Percentiles rank a stretch among this genome's conserved stretches.
Conservation (phyloP, 1,140 invertebrate genomes). For the Cydia strobilella region DNA sequence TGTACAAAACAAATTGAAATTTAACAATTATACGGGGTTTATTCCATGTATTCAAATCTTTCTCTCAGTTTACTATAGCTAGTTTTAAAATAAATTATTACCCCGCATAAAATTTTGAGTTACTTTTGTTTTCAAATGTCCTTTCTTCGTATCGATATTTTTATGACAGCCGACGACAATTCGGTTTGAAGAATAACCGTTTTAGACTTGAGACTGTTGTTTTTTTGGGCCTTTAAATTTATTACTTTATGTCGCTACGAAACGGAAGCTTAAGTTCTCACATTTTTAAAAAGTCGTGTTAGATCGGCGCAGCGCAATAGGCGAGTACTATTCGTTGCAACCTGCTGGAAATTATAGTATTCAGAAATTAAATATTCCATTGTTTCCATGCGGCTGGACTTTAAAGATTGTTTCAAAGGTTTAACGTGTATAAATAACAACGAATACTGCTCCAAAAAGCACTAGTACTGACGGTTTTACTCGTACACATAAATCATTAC, state of each 20-base stretch:
- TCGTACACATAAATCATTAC: slow-evolving; percentile 79
- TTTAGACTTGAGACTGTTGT: slow-evolving; percentile 32
- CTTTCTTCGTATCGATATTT: slow-evolving; percentile 48
- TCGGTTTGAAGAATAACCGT: slow-evolving; percentile 49
- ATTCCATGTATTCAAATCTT: background rate
- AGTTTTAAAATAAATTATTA: slow-evolving; percentile 51
- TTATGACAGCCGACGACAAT: slow-evolving; percentile 52
- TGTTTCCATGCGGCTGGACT: slow-evolving; percentile 51
- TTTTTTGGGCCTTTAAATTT: slow-evolving; percentile 33
- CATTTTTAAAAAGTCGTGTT: slow-evolving; percentile 2
- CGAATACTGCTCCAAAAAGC: slow-evolving; percentile 57
- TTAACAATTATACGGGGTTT: background rate
- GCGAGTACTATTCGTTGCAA: background rate
- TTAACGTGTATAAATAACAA: slow-evolving; percentile 60
- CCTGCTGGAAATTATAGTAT: slow-evolving; percentile 35
- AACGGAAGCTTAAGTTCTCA: slow-evolving; percentile 29
- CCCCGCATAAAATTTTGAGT: slow-evolving; percentile 55
- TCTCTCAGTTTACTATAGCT: background rate
- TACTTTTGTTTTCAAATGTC: slow-evolving; percentile 57
- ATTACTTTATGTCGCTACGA: slow-evolving; percentile 6
- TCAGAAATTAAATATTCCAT: slow-evolving; percentile 51
- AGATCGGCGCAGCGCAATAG: background rate
- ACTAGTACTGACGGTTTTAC: slow-evolving; percentile 63
- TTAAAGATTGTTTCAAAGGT: slow-evolving; percentile 52
- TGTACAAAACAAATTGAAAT: background rate